Evolutionary conservation across 1,140 invertebrate species (phyloP).

Genomic region (Drosophila hydei): DNA sequence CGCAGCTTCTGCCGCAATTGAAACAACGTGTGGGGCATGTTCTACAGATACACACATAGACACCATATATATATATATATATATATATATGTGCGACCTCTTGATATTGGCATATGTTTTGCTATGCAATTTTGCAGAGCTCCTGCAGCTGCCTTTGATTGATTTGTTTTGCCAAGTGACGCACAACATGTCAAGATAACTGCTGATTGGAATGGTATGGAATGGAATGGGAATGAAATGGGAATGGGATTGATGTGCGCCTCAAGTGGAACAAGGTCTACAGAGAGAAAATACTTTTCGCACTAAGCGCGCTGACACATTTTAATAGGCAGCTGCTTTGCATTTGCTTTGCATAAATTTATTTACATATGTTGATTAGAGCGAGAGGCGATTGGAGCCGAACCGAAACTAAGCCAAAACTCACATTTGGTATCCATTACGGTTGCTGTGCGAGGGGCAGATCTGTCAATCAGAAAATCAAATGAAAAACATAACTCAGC

Average conservation of each 20-base stretch:
- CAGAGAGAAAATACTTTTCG: conserved; percentile 28
- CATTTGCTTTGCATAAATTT: conserved; percentile 43
- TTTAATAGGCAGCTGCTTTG: conserved; percentile 54
- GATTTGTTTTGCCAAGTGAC: conserved; percentile 77
- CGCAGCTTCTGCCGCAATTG: conserved; percentile 62
- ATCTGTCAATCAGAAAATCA: conserved; percentile 62
- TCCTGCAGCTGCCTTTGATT: conserved; percentile 64
- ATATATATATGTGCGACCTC: background rate
- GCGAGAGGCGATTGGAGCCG: background rate
- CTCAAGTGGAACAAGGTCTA: conserved; percentile 54
- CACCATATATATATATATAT: background rate
- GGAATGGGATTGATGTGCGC: conserved; percentile 6
- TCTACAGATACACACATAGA: background rate
- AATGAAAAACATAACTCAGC: conserved; percentile 69
- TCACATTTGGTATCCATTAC: conserved; percentile 65
- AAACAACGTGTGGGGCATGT: conserved; percentile 42
- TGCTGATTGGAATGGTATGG: conserved; percentile 41
- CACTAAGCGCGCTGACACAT: conserved; percentile 28
- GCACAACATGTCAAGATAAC: conserved; percentile 56
- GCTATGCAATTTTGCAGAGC: conserved; percentile 43
- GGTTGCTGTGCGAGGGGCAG: conserved; percentile 12
- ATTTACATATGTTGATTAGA: conserved; percentile 39
- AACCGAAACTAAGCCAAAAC: conserved; percentile 31
- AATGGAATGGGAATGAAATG: conserved; percentile 16
- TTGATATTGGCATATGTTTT: conserved; percentile 50